These are phyloP conservation scores for Buphagus erythrorhynchus DNA, from an alignment of 2,797 vertebrate species.

Conservation along the genomic window DNA sequence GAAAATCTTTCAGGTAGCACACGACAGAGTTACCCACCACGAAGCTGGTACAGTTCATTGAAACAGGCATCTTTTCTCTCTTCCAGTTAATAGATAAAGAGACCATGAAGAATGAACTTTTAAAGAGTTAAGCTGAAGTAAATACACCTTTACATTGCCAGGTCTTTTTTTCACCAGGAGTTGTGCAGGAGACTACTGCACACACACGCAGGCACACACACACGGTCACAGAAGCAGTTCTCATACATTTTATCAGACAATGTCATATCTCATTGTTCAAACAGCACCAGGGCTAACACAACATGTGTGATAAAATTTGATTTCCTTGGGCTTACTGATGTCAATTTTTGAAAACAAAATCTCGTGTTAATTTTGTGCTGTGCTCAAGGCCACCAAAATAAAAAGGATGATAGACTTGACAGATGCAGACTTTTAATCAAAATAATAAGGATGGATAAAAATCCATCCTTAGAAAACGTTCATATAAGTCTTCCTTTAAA, in stretches of 20 bases:
- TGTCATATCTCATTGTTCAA: neutral
- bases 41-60: neutral
- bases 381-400: neutral
- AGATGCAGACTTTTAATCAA: too few species aligned
- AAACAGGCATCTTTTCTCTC: neutral
- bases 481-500: neutral
- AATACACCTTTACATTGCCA: neutral
- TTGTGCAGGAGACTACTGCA: neutral
- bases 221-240: neutral
- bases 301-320: neutral
- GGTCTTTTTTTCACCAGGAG: neutral
- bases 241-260: neutral
- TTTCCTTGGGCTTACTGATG: neutral
- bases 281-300: neutral
- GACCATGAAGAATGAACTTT: neutral
- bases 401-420: neutral
- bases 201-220: too few species aligned
- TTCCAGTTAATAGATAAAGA: neutral
- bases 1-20: neutral
- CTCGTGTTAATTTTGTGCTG: neutral
- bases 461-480: neutral
- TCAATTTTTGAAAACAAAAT: conserved; percentile 3
- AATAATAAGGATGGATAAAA: neutral
- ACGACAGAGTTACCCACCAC: neutral
- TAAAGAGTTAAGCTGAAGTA: neutral